phyloP scores from a whole-genome alignment of 2,888 invertebrate species.

The Stenurella melanura region DNA sequence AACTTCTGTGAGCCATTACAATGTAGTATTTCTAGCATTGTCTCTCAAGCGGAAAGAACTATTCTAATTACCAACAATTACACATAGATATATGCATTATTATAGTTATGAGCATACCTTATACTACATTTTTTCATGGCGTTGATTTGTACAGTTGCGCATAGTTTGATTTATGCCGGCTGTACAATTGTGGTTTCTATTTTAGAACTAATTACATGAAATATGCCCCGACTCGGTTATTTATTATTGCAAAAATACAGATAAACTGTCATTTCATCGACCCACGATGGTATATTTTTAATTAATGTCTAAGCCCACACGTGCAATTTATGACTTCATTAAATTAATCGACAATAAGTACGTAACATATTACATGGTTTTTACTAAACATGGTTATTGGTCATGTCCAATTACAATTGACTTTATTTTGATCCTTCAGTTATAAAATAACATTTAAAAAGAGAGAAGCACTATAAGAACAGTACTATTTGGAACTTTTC shows the following conservation, averaged over 20 bases:
- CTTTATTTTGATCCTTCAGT: too few relatives aligned
- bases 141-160: slow-evolving; percentile 22
- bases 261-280: slow-evolving; percentile 33
- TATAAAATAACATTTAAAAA: too few relatives aligned
- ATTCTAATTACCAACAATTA: slow-evolving; percentile 15
- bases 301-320: slow-evolving; percentile 28
- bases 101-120: not conserved
- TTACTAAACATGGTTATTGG: not conserved
- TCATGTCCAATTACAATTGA: not conserved
- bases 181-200: slow-evolving; percentile 29
- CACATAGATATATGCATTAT: not conserved
- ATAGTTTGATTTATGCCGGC: slow-evolving; percentile 30
- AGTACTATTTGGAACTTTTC: too few relatives aligned
- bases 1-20: not conserved
- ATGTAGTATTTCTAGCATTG: slow-evolving; percentile 5
- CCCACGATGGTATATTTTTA: slow-evolving; percentile 30
- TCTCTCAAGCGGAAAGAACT: slow-evolving; percentile 20
- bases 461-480: too few relatives aligned
- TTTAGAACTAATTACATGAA: slow-evolving; percentile 35
- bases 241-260: slow-evolving; percentile 24
- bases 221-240: slow-evolving; percentile 22
- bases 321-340: slow-evolving; percentile 34
- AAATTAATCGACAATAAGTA: slow-evolving; percentile 22
- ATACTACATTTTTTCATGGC: not conserved
- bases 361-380: slow-evolving; percentile 17